Base-by-base conservation (phyloP, 2,113 vertebrate species). In the Ptychochromis oligacanthus region DNA sequence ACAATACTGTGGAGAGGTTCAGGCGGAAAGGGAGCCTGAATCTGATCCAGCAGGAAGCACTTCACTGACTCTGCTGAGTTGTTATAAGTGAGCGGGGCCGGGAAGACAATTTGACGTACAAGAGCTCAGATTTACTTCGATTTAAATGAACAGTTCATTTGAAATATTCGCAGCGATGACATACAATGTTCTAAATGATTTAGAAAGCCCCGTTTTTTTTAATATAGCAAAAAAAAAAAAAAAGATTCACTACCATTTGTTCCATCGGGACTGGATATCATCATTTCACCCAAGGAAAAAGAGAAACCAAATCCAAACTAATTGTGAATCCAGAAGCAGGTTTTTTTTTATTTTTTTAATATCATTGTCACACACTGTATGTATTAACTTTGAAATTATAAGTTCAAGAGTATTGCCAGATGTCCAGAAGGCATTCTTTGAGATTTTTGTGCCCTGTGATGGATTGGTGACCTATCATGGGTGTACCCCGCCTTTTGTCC, bases 11-110 rank as follows among this genome's bases (percentile, higher is more conserved):
- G 74, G 65, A 88, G 81, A 60, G 82, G 79, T 80, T 86, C 67
- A 86, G 84, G 83, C 77, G 79, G 86, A 78, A 87, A 62, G 83
- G 64, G 74, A 81, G 80, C 26, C 59, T 75, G 79, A 84, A 88
- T 77, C 24, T 54, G 78, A 89, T 90, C 85, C 82, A 87, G 87
- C 88, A 92, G 88, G 89, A 91, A 92, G 83, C 91, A 88, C 80
- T 86, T 87, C 54, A 89, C 76, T 40, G 77, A 76, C 75, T 81
- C 46, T 12, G 76, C 82, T 79, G 87, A 91, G 57, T 87, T 89
- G 90, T 90, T 93, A 87, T 88, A 86, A 90, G 79, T 79, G 77
- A 89, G 77, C 14, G 61, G 75, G 81, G 79, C 75, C 49, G 26
- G 49, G 72, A 56, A 78, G 89, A 88, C 60, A 38, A 79, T 89